Percentiles rank a stretch among this genome's conserved stretches.
Evolutionary conservation across 2,797 vertebrate species (phyloP).

Genomic region (Myripristis jacobus): DNA sequence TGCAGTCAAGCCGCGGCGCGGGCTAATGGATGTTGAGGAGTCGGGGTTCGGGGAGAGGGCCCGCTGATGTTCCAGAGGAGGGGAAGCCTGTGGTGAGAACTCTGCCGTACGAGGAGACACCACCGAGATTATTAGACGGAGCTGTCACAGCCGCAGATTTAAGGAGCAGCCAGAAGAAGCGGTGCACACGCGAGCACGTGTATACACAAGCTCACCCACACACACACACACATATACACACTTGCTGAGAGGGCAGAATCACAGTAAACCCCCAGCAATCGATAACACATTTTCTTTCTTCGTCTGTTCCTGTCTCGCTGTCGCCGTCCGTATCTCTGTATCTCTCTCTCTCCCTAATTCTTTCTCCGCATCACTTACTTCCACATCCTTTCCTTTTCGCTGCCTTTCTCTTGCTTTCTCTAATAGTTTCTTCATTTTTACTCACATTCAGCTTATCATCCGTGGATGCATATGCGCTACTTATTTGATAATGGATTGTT

Average conservation of each 20-base stretch:
- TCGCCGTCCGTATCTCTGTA: background rate
- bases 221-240: background rate
- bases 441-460: constrained; percentile 37
- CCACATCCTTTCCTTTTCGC: background rate
- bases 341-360: background rate
- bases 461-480: background rate
- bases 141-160: constrained; percentile 38
- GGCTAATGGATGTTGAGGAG: constrained; percentile 36
- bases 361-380: background rate
- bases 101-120: background rate
- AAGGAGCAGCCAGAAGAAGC: constrained; percentile 16
- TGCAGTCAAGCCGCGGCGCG: constrained; percentile 20
- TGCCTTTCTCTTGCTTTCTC: background rate
- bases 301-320: constrained; percentile 26
- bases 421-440: constrained; percentile 17
- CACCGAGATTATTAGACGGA: constrained; percentile 26
- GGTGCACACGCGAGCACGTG: background rate
- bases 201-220: background rate
- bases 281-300: constrained; percentile 53
- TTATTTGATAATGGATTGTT: constrained; percentile 54
- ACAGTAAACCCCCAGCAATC: constrained; percentile 39
- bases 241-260: constrained; percentile 48
- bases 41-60: constrained; percentile 10
- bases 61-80: constrained; percentile 21
- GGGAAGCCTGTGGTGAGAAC: background rate